Evolutionary conservation across 2,797 vertebrate genomes (phyloP).

Genomic region (Channa striata): DNA sequence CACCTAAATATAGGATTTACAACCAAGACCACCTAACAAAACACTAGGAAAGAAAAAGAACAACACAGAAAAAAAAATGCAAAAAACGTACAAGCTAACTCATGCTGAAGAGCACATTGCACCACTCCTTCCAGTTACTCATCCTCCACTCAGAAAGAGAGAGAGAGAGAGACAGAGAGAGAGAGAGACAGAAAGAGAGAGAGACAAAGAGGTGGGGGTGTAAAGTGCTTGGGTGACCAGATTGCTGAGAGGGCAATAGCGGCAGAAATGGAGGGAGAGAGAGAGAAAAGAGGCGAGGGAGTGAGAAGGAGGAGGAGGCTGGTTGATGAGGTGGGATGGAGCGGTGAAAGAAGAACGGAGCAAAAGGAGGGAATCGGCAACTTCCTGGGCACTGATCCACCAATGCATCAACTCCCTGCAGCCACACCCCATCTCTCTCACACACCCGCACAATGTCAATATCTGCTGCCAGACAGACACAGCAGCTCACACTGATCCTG

Average conservation of each 20-base stretch:
- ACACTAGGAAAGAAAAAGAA: too few relatives aligned
- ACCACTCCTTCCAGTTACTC: too few relatives aligned
- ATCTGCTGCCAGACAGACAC: slow-evolving; percentile 42
- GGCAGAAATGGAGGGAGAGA: slow-evolving; percentile 49
- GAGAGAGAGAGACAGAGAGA: slow-evolving; percentile 59
- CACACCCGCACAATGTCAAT: slow-evolving; percentile 36
- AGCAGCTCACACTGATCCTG: slow-evolving; percentile 4
- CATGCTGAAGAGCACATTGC: too few relatives aligned
- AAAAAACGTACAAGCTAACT: too few relatives aligned
- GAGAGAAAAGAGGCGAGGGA: slow-evolving; percentile 4
- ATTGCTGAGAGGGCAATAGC: slow-evolving; percentile 76
- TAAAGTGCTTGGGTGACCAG: slow-evolving; percentile 76
- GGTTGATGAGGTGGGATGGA: slow-evolving; percentile 46
- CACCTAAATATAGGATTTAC: too few relatives aligned
- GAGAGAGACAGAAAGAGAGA: slow-evolving; percentile 11
- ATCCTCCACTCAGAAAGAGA: slow-evolving; percentile 1
- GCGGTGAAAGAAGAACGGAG: slow-evolving; percentile 58
- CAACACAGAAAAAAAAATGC: too few relatives aligned
- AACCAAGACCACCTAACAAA: too few relatives aligned
- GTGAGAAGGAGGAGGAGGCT: slow-evolving; percentile 19
- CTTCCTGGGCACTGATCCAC: slow-evolving; percentile 68
- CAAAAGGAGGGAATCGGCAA: slow-evolving; percentile 55
- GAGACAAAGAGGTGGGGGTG: slow-evolving; percentile 22
- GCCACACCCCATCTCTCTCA: slow-evolving; percentile 64
- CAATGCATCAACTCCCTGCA: slow-evolving; percentile 70